These are phyloP conservation scores for Drosophila tanythrix DNA, from an alignment of 2,888 invertebrate species.

Conservation along the genomic window DNA sequence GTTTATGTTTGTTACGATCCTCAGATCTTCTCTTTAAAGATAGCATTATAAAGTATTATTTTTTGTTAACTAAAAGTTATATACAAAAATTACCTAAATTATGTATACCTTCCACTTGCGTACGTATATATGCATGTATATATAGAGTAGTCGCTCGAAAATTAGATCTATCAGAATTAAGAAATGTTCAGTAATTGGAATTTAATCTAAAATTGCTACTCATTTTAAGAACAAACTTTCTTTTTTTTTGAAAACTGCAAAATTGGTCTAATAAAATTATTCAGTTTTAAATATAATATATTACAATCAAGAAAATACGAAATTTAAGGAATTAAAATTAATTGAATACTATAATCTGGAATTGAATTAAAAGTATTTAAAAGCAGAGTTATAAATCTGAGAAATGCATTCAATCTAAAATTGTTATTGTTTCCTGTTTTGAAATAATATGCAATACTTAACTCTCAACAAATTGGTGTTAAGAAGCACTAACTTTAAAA, in stretches of 20 bases:
- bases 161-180: not conserved
- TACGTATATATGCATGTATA: slow-evolving; percentile 25
- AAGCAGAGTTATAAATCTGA: not conserved
- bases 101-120: slow-evolving; percentile 42
- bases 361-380: not conserved
- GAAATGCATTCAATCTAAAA: not conserved
- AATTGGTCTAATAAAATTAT: not conserved
- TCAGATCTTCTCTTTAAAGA: slow-evolving; percentile 22
- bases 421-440: not conserved
- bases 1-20: slow-evolving; percentile 20
- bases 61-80: slow-evolving; percentile 58
- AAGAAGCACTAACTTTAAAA: not conserved
- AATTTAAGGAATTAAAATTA: not conserved
- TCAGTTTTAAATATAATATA: not conserved
- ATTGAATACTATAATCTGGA: not conserved
- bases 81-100: slow-evolving; percentile 73
- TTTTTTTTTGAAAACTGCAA: not conserved
- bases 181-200: not conserved
- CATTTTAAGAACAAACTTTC: not conserved
- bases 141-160: slow-evolving; percentile 11
- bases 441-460: no score
- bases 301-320: not conserved
- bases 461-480: not conserved
- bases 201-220: not conserved
- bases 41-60: slow-evolving; percentile 11